Conservation (phyloP, 2,797 vertebrate species). For the Pangasius krempfi region DNA sequence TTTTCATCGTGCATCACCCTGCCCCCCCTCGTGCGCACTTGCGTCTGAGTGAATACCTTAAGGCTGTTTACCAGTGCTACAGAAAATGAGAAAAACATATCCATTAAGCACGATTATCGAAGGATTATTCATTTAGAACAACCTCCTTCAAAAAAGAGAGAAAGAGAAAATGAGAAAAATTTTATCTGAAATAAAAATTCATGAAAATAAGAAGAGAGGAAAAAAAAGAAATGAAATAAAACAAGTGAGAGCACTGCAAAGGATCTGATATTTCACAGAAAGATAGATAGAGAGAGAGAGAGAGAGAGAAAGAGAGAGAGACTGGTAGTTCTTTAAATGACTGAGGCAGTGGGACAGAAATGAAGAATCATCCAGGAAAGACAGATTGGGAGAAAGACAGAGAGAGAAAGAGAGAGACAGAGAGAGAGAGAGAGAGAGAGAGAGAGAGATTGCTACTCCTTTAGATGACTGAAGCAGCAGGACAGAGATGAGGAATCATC, state of each 20-base stretch:
- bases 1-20: conserved; percentile 6
- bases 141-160: not conserved
- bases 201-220: not conserved
- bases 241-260: not conserved
- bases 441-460: not conserved
- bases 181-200: not conserved
- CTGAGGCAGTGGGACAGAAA: not conserved
- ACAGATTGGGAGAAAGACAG: not conserved
- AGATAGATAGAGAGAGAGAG: not conserved
- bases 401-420: not conserved
- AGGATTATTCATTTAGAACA: conserved; percentile 41
- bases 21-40: not conserved
- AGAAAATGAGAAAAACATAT: conserved; percentile 38
- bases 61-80: conserved; percentile 40
- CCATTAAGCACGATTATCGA: conserved; percentile 25
- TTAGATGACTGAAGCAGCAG: not conserved
- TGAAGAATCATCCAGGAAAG: not conserved
- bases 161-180: not conserved
- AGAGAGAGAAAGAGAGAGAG: not conserved
- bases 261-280: not conserved
- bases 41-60: conserved; percentile 33
- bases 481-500: not conserved
- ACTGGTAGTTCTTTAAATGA: not conserved
- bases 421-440: too few relatives aligned
- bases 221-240: not conserved